Percentiles rank a stretch among this genome's conserved stretches.
These are phyloP conservation scores for Subacronicta megacephala DNA, from an alignment of 2,888 invertebrate species.

Conservation along the genomic window DNA sequence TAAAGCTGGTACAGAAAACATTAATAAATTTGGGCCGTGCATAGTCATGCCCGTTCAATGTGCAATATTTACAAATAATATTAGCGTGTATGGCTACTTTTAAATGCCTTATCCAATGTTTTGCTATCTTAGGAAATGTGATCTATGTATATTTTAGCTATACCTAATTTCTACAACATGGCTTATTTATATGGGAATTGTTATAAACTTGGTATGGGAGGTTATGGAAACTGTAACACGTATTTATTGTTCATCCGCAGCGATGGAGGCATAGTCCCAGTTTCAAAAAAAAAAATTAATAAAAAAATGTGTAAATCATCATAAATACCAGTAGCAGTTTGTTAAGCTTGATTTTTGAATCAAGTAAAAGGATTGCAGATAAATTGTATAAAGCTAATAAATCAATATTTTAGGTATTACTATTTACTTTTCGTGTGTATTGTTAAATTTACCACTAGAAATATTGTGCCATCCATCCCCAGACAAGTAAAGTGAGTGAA, in stretches of 20 bases:
- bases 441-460: too few relatives aligned
- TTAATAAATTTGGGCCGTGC: conserved; percentile 10
- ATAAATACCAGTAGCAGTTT: too few relatives aligned
- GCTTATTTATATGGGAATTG: conserved; percentile 41
- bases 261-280: conserved; percentile 1
- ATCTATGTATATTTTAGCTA: conserved; percentile 51
- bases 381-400: too few relatives aligned
- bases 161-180: conserved; percentile 31
- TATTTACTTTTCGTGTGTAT: too few relatives aligned
- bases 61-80: conserved; percentile 38
- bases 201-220: conserved; percentile 22
- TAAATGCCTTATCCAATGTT: conserved; percentile 34
- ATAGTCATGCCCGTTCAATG: conserved; percentile 9
- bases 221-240: conserved; percentile 9
- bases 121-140: conserved; percentile 46
- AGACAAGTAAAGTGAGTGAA: too few relatives aligned
- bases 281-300: too few relatives aligned
- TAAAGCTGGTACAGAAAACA: too few relatives aligned
- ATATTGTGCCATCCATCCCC: too few relatives aligned
- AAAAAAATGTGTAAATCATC: too few relatives aligned
- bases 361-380: too few relatives aligned
- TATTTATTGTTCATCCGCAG: conserved; percentile 14
- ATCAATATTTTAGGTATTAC: too few relatives aligned
- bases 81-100: conserved; percentile 28
- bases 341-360: too few relatives aligned